A percentile compares a stretch with the other conserved stretches of the same genome.
phyloP scores from a whole-genome alignment of 2,797 vertebrate species.

The Eidolon dupreanum region DNA sequence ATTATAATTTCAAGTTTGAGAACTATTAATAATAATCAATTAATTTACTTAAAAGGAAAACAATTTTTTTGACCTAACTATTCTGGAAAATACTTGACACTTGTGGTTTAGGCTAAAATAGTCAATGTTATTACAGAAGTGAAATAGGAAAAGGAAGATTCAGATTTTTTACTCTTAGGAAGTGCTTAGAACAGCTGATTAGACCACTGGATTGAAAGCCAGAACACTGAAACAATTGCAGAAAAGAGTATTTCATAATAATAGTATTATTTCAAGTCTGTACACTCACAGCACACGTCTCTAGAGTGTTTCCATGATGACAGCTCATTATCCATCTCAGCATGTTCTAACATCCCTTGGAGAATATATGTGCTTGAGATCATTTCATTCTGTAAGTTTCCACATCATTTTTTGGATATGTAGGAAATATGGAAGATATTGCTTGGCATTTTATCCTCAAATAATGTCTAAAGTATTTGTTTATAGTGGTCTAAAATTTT shows the following conservation, averaged over 20 bases:
- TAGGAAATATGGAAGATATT: slow-evolving; percentile 46
- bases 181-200: slow-evolving; percentile 4
- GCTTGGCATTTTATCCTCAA: slow-evolving; percentile 41
- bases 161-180: neutral
- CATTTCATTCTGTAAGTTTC: slow-evolving; percentile 63
- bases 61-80: neutral
- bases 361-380: slow-evolving; percentile 58
- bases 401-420: slow-evolving; percentile 35
- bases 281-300: slow-evolving; percentile 45
- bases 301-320: slow-evolving; percentile 55
- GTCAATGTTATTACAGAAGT: neutral
- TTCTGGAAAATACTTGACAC: neutral
- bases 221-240: neutral
- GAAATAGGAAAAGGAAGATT: slow-evolving; percentile 8
- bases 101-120: neutral
- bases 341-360: slow-evolving; percentile 52
- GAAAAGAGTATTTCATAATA: slow-evolving; percentile 25
- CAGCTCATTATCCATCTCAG: slow-evolving; percentile 65
- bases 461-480: slow-evolving; percentile 39
- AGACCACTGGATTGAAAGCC: neutral
- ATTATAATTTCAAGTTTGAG: slow-evolving; percentile 27
- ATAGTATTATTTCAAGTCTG: neutral
- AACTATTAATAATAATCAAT: slow-evolving; percentile 7
- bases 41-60: slow-evolving; percentile 6
- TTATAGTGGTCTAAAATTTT: slow-evolving; percentile 7